Evolutionary conservation across 2,113 vertebrate species (phyloP).

Genomic region (Apteryx mantelli): DNA sequence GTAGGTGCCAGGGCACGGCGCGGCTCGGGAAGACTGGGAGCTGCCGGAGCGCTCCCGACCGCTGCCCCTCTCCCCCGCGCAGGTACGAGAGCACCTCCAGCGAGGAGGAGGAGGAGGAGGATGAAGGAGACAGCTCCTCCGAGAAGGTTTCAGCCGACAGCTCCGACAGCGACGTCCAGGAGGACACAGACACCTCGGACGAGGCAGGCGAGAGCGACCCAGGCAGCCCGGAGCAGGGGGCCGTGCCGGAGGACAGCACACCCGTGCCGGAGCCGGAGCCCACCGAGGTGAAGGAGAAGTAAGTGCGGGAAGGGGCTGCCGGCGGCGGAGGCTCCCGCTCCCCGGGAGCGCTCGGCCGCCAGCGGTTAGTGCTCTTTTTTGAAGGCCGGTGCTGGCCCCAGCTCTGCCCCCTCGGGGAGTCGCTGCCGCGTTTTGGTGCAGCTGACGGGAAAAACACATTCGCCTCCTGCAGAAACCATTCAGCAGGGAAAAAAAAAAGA

Average conservation of each 20-base stretch:
- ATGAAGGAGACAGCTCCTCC: constrained; percentile 78
- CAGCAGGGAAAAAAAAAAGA: background rate
- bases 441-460: background rate
- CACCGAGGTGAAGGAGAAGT: constrained; percentile 86
- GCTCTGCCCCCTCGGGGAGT: background rate
- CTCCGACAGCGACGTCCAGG: constrained; percentile 80
- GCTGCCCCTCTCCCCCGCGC: background rate
- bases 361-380: too few species aligned
- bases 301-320: background rate
- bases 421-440: background rate
- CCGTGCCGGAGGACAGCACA: background rate
- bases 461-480: background rate
- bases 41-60: background rate
- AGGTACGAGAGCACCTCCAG: constrained; percentile 96
- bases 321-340: background rate
- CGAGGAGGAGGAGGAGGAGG: constrained; percentile 79
- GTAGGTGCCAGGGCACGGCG: constrained; percentile 75
- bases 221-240: background rate
- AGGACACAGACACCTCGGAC: constrained; percentile 80
- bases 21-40: background rate
- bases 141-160: constrained; percentile 76
- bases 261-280: background rate
- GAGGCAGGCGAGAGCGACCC: constrained; percentile 70
- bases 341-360: background rate
- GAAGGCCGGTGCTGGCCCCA: background rate